phyloP scores from a whole-genome alignment of 37 sponge, comb jelly and placozoan genomes.

The Aphrocallistes beatrix region DNA sequence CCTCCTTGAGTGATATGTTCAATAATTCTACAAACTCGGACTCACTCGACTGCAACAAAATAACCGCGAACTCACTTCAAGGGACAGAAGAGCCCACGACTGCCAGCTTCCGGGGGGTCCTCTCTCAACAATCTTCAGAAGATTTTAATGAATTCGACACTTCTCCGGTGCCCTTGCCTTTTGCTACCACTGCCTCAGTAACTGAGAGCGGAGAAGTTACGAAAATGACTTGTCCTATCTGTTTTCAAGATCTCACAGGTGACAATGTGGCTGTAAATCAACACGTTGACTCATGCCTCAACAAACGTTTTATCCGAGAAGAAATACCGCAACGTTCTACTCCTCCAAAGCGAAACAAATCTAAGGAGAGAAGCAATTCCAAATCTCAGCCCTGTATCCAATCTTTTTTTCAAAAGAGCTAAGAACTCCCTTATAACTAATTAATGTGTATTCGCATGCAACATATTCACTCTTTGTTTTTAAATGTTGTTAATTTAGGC shows the following conservation, averaged over 20 bases:
- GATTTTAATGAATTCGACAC: no score
- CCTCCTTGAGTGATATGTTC: background rate
- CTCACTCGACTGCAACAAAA: background rate
- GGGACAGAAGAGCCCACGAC: background rate
- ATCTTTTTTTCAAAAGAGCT: background rate
- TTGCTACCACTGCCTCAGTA: background rate
- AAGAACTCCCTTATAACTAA: no score
- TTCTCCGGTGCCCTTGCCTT: no score
- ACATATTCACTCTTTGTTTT: no score
- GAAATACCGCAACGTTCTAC: background rate
- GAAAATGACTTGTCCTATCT: slow-evolving; percentile 45
- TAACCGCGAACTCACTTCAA: background rate
- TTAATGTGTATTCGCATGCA: no score
- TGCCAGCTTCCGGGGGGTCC: background rate
- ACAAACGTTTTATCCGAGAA: slow-evolving; percentile 20
- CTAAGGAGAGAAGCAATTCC: background rate
- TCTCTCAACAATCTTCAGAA: background rate
- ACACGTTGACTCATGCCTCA: slow-evolving; percentile 80
- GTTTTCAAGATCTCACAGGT: slow-evolving; percentile 18
- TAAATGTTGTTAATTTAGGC: no score
- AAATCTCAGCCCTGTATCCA: background rate
- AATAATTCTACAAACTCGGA: background rate
- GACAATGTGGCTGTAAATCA: slow-evolving; percentile 44
- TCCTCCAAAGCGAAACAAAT: background rate
- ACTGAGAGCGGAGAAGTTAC: background rate